phyloP scores from a whole-genome alignment of 2,888 invertebrate species.

The Luffia ferchaultella region DNA sequence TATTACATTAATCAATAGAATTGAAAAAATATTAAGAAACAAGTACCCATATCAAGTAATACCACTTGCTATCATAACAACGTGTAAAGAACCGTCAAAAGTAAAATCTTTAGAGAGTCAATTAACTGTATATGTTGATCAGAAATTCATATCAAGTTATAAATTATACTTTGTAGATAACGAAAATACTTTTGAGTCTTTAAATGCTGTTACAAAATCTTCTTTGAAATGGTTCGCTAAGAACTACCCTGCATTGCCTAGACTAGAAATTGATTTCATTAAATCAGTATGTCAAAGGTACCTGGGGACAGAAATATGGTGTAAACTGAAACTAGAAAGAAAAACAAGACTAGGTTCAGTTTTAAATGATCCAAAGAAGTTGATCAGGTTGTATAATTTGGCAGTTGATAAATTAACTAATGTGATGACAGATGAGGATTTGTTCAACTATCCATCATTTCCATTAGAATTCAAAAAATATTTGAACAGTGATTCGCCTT shows the following conservation, averaged over 20 bases:
- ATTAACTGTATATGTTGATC: slow-evolving; percentile 27
- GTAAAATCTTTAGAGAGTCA: slow-evolving; percentile 22
- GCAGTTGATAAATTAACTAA: slow-evolving; percentile 69
- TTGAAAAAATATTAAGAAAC: slow-evolving; percentile 34
- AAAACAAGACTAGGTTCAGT: slow-evolving; percentile 44
- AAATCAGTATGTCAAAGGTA: slow-evolving; percentile 62
- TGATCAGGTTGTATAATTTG: slow-evolving; percentile 72
- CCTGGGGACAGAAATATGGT: slow-evolving; percentile 71
- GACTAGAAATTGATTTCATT: slow-evolving; percentile 65
- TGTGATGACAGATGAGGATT: slow-evolving; percentile 66
- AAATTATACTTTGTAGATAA: slow-evolving; percentile 37
- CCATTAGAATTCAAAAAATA: slow-evolving; percentile 70
- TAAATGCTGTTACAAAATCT: slow-evolving; percentile 36
- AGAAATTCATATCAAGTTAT: slow-evolving; percentile 37
- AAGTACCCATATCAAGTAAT: slow-evolving; percentile 48
- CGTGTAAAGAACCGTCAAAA: slow-evolving; percentile 18
- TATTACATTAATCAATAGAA: slow-evolving; percentile 23
- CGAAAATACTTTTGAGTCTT: slow-evolving; percentile 29
- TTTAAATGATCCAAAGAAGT: slow-evolving; percentile 62
- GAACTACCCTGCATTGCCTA: slow-evolving; percentile 51
- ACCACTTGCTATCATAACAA: slow-evolving; percentile 43
- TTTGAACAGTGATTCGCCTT: slow-evolving; percentile 49
- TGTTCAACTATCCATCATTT: slow-evolving; percentile 69
- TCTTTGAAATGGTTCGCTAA: slow-evolving; percentile 60
- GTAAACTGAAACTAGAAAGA: slow-evolving; percentile 45